Conservation (phyloP, 2,888 invertebrate species). For the Chrysodeixis includens region DNA sequence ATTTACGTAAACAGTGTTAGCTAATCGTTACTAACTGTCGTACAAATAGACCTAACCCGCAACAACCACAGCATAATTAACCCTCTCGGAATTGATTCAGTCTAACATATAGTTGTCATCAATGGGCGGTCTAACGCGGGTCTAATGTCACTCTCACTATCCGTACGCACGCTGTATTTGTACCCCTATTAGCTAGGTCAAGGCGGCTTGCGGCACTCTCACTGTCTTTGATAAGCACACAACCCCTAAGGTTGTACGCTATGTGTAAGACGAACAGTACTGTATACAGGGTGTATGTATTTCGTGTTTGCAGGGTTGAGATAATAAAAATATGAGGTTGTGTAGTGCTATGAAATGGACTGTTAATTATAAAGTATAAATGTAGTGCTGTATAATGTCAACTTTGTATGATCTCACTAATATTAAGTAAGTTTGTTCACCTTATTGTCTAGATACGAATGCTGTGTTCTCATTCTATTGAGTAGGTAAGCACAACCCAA, state of each 20-base stretch:
- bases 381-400: too few species aligned
- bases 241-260: constrained; percentile 6
- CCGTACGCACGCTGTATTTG: constrained; percentile 45
- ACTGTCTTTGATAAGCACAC: constrained; percentile 65
- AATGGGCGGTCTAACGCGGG: constrained; percentile 48
- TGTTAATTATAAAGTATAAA: too few species aligned
- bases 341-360: too few species aligned
- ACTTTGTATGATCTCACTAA: too few species aligned
- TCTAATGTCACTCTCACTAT: constrained; percentile 56
- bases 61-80: constrained; percentile 43
- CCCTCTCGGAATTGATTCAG: constrained; percentile 36
- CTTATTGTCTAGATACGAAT: too few species aligned
- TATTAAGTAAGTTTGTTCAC: too few species aligned
- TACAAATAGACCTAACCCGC: constrained; percentile 36
- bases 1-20: constrained; percentile 28
- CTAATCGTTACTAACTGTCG: constrained; percentile 14
- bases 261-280: background rate
- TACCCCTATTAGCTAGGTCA: constrained; percentile 61
- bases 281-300: background rate
- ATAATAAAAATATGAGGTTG: too few species aligned
- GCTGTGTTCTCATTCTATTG: too few species aligned
- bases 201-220: constrained; percentile 70
- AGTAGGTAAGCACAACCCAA: too few species aligned
- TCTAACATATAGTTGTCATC: constrained; percentile 50
- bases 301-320: constrained; percentile 2